Conservation (phyloP, 2,888 invertebrate genomes). For the Pachycephus smyrnensis region DNA sequence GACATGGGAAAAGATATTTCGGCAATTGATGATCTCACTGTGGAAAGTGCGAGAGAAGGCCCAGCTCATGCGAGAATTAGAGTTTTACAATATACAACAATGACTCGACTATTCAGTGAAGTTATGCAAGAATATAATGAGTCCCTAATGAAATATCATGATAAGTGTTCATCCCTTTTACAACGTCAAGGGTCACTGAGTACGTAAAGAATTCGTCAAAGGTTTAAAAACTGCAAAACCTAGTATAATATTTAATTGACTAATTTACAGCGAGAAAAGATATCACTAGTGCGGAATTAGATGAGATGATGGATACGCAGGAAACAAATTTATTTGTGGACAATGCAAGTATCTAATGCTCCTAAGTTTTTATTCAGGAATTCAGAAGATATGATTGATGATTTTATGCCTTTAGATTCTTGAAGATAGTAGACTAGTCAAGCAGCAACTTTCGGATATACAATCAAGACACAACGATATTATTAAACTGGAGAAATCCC, state of each 20-base stretch:
- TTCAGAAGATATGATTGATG: background rate
- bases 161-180: constrained; percentile 70
- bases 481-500: constrained; percentile 82
- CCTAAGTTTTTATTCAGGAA: background rate
- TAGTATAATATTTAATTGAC: constrained; percentile 10
- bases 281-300: constrained; percentile 64
- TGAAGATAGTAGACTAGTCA: constrained; percentile 83
- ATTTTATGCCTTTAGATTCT: constrained; percentile 73
- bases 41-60: constrained; percentile 45
- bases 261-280: constrained; percentile 52
- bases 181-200: constrained; percentile 72
- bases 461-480: constrained; percentile 87
- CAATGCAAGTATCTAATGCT: constrained; percentile 63
- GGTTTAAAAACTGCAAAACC: constrained; percentile 8
- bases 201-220: constrained; percentile 52
- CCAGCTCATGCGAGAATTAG: constrained; percentile 67
- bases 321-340: constrained; percentile 69
- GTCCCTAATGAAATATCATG: constrained; percentile 69
- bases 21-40: constrained; percentile 46
- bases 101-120: constrained; percentile 68
- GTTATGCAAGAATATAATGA: constrained; percentile 70
- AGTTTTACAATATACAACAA: constrained; percentile 68
- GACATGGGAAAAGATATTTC: constrained; percentile 53
- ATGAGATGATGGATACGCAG: constrained; percentile 63
- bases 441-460: constrained; percentile 80